Base-by-base conservation (phyloP, 2,113 vertebrate species). In the Lepidothrix coronata region DNA sequence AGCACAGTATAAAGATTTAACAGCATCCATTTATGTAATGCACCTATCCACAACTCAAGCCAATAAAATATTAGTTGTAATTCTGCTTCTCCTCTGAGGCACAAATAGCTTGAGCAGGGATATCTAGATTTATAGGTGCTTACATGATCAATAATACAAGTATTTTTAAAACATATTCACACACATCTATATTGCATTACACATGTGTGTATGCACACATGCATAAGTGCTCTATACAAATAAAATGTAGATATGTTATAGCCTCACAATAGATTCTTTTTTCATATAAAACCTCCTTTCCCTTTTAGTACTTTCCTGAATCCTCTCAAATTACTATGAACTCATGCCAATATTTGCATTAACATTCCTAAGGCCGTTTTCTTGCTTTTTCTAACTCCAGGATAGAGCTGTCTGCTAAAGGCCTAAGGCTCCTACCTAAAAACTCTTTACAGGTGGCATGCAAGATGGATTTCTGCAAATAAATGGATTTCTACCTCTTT, bases 51-150 rank as follows among this genome's bases (percentile, higher is more conserved):
- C 37, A 79, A 70, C 61, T 67, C 93, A 58, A 94, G 67, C 63
- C 80, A 93, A 35, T 71, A 95, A 96, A 93, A 88, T 74, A 95
- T 62, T 75, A 76, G 61, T 37, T 87, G 71, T 48, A 89, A 91
- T 93, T 82, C 90, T 93, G 71, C 49, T 68, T 86, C 63, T 91
- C 28, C 68, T 83, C 49, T 17, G 18, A 89, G 88, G 62, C 43
- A 83, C 9, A 18, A 90, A 67, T 37, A 73, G 33, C 65, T 88
- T 85, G 27, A 89, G 48, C 33, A 37, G 44, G 15, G 23, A 31
- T 48, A 59, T 61, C 61, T 73, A 57, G 65, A 88, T 92, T 84
- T 91, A 62, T 58, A 85, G 49, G 39, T 59, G 23, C 22, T 81
- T 81, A 68, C 17, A 57, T 51, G 48, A 67, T 58, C 39, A 81